Evolutionary conservation across 2,113 vertebrate genomes (phyloP).

Genomic region (Pelodiscus sinensis): DNA sequence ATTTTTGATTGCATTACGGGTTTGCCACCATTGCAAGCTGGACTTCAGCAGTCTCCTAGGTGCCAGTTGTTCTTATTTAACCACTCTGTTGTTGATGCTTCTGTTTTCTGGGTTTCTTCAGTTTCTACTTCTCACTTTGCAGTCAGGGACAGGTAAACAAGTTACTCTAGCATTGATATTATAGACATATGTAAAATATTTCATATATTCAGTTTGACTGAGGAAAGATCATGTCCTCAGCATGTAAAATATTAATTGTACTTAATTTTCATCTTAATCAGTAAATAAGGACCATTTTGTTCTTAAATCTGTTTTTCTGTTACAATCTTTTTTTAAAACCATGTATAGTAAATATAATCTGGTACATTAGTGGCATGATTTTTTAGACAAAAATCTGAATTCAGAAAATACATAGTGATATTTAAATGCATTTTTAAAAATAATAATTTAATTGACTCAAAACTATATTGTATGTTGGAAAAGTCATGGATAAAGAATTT

Average conservation of each 20-base stretch:
- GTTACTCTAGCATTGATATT: constrained; percentile 19
- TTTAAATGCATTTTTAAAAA: constrained; percentile 11
- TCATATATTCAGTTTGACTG: constrained; percentile 26
- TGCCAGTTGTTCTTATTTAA: constrained; percentile 72
- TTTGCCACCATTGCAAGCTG: constrained; percentile 62
- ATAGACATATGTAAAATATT: constrained; percentile 22
- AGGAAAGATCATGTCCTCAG: not conserved
- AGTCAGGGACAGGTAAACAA: constrained; percentile 83
- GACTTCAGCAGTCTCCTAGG: constrained; percentile 63
- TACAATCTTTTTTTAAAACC: constrained; percentile 43
- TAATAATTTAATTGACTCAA: not conserved
- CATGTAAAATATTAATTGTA: constrained; percentile 28
- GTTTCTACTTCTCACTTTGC: constrained; percentile 76
- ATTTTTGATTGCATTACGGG: constrained; percentile 49
- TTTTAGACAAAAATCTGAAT: constrained; percentile 28
- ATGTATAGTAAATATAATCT: not conserved
- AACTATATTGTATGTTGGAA: constrained; percentile 12
- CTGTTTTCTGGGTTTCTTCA: constrained; percentile 82
- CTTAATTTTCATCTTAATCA: constrained; percentile 10
- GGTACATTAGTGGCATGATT: not conserved
- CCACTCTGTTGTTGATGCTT: constrained; percentile 67
- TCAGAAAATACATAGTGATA: constrained; percentile 6
- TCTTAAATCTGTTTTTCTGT: constrained; percentile 26
- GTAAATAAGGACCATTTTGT: constrained; percentile 56
- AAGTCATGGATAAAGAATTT: constrained; percentile 4